These are phyloP conservation scores for Neomonachus schauinslandi DNA, from an alignment of 2,113 vertebrate genomes.

Conservation along the genomic window DNA sequence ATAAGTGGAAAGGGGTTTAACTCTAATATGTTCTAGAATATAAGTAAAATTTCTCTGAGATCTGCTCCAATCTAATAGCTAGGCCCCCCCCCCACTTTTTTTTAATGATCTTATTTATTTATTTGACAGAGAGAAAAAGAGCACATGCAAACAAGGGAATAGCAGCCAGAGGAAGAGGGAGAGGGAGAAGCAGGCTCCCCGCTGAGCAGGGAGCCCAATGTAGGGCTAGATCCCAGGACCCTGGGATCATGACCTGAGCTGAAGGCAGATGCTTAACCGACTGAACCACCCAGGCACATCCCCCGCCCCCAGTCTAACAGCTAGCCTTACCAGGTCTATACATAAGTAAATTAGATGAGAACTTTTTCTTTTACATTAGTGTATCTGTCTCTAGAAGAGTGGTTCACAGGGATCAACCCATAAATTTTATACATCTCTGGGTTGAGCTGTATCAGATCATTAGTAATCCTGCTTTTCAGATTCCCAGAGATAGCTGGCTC, in stretches of 20 bases:
- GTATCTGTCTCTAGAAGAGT: neutral
- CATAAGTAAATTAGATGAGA: neutral
- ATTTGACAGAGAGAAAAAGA: too few species aligned
- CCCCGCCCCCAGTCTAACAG: neutral
- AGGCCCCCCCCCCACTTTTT: too few species aligned
- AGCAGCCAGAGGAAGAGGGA: too few species aligned
- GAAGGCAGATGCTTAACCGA: too few species aligned
- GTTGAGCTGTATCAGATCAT: neutral
- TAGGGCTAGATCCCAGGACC: too few species aligned
- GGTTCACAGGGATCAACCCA: neutral
- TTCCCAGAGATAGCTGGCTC: neutral
- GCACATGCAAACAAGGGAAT: too few species aligned
- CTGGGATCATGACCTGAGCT: too few species aligned
- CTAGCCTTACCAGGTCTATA: neutral
- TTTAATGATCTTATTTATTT: too few species aligned
- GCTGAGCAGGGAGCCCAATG: too few species aligned
- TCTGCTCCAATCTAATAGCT: neutral
- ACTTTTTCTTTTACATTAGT: neutral
- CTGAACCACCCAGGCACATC: too few species aligned
- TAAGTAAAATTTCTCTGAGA: neutral
- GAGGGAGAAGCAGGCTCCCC: too few species aligned
- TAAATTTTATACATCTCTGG: neutral
- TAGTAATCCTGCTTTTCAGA: neutral
- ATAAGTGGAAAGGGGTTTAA: neutral
- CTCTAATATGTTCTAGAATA: neutral